Evolutionary conservation across 2,113 vertebrate species (phyloP), one percentile per base, ranked within the genome.

Genomic region (Eleginops maclovinus): DNA sequence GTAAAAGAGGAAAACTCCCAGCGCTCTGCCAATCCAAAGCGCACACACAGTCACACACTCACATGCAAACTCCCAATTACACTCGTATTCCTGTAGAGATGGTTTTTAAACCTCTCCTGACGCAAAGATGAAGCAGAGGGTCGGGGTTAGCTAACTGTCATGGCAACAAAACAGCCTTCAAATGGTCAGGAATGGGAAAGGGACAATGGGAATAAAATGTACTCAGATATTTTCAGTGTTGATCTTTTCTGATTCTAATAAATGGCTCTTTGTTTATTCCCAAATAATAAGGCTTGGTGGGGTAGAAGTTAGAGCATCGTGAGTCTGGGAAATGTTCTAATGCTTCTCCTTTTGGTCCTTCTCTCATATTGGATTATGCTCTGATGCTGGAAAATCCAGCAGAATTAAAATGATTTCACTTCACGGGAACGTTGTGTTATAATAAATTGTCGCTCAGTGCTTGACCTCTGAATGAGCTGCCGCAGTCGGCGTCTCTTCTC

Each of bases 401-500:
- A 68, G 83, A 83, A 79, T 75, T 31, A 54, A 15, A 28, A 71
- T 79, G 77, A 88, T 89, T 88, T 87, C 56, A 88, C 64, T 74
- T 66, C 36, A 49, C 13, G 51, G 77, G 36, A 53, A 59, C 3
- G 72, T 64, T 0, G 43, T 58, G 61, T 76, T 66, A 43, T 64
- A 86, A 81, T 81, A 81, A 72, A 85, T 68, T 76, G 64, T 71
- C 44, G 73, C 31, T 83, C 19, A 41, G n/a, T 3, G 61, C 1
- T 31, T 65, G 76, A 83, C 79, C 69, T 79, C 64, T 63, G 79
- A 83, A 79, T 55, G 79, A 77, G 67, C 43, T 7, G 58, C 53
- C 60, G 44, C 31, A 21, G 73, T 58, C 26, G 2, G 3, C 17
- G 11, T 64, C 72, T 22, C 44, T 68, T 41, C 66, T 87, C 64